Evolutionary conservation across 2,113 vertebrate genomes (phyloP).

Genomic region (Colius striatus): DNA sequence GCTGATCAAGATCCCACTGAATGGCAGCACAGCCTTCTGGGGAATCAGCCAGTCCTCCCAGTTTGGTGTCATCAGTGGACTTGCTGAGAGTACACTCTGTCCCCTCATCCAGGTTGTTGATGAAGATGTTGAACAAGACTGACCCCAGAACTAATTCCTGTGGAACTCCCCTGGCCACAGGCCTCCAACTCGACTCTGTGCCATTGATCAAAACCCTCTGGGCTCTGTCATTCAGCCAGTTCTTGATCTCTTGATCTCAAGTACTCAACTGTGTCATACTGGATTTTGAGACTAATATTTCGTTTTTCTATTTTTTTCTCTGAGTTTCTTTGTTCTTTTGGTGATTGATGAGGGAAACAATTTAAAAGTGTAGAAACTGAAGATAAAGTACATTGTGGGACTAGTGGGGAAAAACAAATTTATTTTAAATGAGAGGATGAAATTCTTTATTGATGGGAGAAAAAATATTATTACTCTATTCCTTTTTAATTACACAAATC

Average conservation of each 20-base stretch:
- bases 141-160: too few species aligned
- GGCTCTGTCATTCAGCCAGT: too few species aligned
- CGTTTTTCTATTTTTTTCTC: background rate
- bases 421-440: conserved; percentile 20
- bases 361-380: background rate
- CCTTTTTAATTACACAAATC: background rate
- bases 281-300: background rate
- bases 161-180: too few species aligned
- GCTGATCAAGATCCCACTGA: too few species aligned
- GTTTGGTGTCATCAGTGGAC: too few species aligned
- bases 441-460: background rate
- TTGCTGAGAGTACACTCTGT: too few species aligned
- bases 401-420: background rate
- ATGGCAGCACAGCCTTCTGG: too few species aligned
- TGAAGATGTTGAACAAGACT: too few species aligned
- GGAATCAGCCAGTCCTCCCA: too few species aligned
- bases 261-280: background rate
- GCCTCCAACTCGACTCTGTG: too few species aligned
- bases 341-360: conserved; percentile 20
- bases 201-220: too few species aligned
- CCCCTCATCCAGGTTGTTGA: too few species aligned
- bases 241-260: background rate
- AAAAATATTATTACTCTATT: background rate
- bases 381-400: background rate
- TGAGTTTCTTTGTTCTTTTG: background rate